Evolutionary conservation across 2,888 invertebrate species (phyloP), one percentile per base, ranked within the genome.

Genomic region (Colletes collaris): DNA sequence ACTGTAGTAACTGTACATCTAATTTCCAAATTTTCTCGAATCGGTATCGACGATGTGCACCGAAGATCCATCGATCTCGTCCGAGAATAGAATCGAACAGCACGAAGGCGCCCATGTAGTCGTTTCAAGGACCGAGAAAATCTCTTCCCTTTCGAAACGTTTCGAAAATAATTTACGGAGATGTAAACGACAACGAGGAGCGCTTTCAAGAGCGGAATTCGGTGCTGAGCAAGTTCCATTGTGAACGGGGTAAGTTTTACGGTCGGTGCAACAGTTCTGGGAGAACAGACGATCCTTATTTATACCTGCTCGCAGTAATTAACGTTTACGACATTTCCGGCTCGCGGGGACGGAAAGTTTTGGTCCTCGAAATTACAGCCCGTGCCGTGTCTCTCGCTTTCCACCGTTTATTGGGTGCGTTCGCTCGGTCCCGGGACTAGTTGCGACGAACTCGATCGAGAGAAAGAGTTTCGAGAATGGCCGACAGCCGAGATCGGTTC

Each of bases 291-390:
- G 27, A 68, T 68, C 74, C 83, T 79, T 82, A 83, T 76, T 83
- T 83, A 82, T 79, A 82, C 82, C 83, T 79, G 79, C 59, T 13
- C 66, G 44, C 58, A 70, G 60, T 83, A 82, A 83, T 83, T 82
- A 82, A 72, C 76, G 56, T 82, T 83, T 83, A 83, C 35, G 76
- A 79, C 73, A 59, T 59, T 55, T 71, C 52, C 52, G 11, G 27
- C 52, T 69, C 10, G 16, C 16, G 55, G 0, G 44, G 72, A 40
- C 16, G 71, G 27, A 66, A 59, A 73, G 63, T 50, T 70, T 59
- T n/a, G 50, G 27, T 52, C 10, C 70, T 16, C 49, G 56, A 52
- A 65, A 76, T 76, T 73, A 77, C 71, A 68, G 64, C 37, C 8
- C 11, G 4, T 72, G n/a, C 68, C 7, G 52, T 62, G 40, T 75